Conservation (phyloP, 1,140 invertebrate species). For the Belonocnema kinseyi region DNA sequence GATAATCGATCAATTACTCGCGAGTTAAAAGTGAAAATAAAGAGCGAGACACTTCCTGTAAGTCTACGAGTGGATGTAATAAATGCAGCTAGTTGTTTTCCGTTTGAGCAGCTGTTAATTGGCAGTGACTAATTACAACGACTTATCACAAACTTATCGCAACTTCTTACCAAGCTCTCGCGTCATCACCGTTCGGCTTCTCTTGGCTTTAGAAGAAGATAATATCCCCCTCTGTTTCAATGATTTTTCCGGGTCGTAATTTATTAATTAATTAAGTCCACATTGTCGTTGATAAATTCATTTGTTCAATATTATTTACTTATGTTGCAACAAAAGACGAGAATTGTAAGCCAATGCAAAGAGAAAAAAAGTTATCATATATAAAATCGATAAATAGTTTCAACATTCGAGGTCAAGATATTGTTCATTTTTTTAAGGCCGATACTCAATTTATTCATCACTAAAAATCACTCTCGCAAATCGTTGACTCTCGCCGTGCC, state of each 20-base stretch:
- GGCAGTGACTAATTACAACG: slow-evolving; percentile 75
- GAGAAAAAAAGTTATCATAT: background rate
- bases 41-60: slow-evolving; percentile 47
- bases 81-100: slow-evolving; percentile 72
- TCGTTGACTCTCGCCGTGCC: background rate
- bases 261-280: slow-evolving; percentile 26
- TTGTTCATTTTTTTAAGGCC: slow-evolving; percentile 11
- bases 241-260: slow-evolving; percentile 38
- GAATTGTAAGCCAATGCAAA: background rate
- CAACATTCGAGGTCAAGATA: background rate
- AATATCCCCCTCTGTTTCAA: slow-evolving; percentile 48
- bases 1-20: slow-evolving; percentile 35
- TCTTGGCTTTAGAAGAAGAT: slow-evolving; percentile 47
- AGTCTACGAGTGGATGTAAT: slow-evolving; percentile 54
- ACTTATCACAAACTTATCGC: slow-evolving; percentile 70
- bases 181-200: slow-evolving; percentile 52
- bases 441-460: slow-evolving; percentile 7
- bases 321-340: background rate
- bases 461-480: background rate
- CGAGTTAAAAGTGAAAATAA: slow-evolving; percentile 50
- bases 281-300: slow-evolving; percentile 20
- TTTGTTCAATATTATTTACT: slow-evolving; percentile 1
- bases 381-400: background rate
- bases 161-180: slow-evolving; percentile 51
- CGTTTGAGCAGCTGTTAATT: slow-evolving; percentile 75